A percentile compares a stretch with the other conserved stretches of the same genome.
These are phyloP conservation scores for Drosophila kurseongensis DNA, from an alignment of 1,140 invertebrate species.

Conservation along the genomic window DNA sequence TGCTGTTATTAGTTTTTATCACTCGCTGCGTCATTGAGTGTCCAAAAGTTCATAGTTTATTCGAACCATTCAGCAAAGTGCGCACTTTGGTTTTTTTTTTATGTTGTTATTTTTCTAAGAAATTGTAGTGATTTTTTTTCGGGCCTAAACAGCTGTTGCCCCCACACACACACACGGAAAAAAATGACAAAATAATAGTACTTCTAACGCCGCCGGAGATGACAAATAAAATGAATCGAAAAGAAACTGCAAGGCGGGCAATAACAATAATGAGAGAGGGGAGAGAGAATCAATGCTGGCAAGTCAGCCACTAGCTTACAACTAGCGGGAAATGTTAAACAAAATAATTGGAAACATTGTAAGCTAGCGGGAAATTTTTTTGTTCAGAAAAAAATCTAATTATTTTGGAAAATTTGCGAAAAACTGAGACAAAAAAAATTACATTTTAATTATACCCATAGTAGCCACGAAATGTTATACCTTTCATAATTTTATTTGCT, in stretches of 20 bases:
- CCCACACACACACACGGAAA: constrained; percentile 6
- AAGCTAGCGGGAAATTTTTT: too few relatives aligned
- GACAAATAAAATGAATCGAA: constrained; percentile 29
- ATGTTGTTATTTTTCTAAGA: neutral
- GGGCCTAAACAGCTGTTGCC: constrained; percentile 19
- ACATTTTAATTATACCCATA: too few relatives aligned
- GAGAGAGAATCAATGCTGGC: neutral
- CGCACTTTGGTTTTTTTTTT: constrained; percentile 3
- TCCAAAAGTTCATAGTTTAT: constrained; percentile 19
- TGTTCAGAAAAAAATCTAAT: too few relatives aligned
- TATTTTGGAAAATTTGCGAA: too few relatives aligned
- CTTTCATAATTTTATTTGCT: neutral
- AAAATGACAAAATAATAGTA: constrained; percentile 4
- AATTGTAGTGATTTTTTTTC: neutral
- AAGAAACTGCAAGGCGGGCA: constrained; percentile 2
- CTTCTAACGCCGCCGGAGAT: constrained; percentile 36
- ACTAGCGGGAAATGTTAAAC: neutral
- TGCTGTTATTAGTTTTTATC: constrained; percentile 24
- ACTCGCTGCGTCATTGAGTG: constrained; percentile 23
- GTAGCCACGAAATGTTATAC: too few relatives aligned
- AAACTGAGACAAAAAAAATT: neutral
- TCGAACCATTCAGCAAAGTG: neutral
- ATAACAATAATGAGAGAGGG: constrained; percentile 13
- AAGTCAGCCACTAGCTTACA: neutral
- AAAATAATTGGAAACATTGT: too few relatives aligned